Evolutionary conservation across 2,888 invertebrate species (phyloP).

Genomic region (Tinea semifulvella): DNA sequence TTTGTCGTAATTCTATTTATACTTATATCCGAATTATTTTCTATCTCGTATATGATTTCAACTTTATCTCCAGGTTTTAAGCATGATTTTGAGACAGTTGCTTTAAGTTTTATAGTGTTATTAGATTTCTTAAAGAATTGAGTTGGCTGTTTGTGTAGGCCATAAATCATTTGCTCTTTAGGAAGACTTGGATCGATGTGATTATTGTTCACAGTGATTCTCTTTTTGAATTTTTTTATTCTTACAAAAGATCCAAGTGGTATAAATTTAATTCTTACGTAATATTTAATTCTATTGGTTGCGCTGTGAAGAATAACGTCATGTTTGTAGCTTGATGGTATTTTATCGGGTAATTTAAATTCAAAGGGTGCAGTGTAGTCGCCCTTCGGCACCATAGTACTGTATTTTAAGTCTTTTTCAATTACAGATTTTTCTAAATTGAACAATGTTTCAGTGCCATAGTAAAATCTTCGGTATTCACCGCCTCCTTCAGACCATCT

Average conservation of each 20-base stretch:
- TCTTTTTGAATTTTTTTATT: conserved; percentile 3
- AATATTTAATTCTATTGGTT: conserved; percentile 4
- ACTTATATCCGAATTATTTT: conserved; percentile 13
- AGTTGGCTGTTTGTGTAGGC: not conserved
- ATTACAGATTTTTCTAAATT: not conserved
- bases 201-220: conserved; percentile 1
- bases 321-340: conserved; percentile 26
- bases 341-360: conserved; percentile 26
- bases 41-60: conserved; percentile 14
- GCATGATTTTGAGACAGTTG: conserved; percentile 15
- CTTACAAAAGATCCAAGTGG: not conserved
- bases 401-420: not conserved
- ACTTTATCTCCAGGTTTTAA: conserved; percentile 13
- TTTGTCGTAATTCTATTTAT: conserved; percentile 14
- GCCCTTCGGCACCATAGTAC: not conserved
- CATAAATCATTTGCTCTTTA: conserved; percentile 1
- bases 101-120: conserved; percentile 20
- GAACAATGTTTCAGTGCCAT: not conserved
- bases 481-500: conserved; percentile 8
- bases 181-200: not conserved
- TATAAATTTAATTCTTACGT: conserved; percentile 5
- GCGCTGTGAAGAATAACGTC: not conserved
- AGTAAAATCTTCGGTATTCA: not conserved
- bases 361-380: conserved; percentile 20
- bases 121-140: not conserved